Conservation (phyloP, 2,113 vertebrate species). For the Tenrec ecaudatus region DNA sequence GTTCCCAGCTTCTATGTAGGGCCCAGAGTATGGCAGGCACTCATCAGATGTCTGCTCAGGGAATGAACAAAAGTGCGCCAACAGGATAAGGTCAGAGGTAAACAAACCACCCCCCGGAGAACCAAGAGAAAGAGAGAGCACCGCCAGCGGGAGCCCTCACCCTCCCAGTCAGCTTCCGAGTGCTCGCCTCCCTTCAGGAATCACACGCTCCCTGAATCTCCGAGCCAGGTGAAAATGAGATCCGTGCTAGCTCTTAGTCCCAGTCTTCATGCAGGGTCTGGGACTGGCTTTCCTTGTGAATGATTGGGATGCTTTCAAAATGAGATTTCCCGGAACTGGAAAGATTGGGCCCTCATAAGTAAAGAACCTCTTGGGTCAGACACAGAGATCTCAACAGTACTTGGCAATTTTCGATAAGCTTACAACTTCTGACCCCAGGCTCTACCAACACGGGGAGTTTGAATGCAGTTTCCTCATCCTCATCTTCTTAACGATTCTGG, state of each 20-base stretch:
- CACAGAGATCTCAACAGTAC: background rate
- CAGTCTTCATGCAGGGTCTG: too few species aligned
- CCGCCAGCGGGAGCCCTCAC: background rate
- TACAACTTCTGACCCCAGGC: too few species aligned
- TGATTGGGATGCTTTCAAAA: background rate
- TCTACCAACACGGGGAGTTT: too few species aligned
- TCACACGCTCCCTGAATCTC: background rate
- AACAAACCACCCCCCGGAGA: background rate
- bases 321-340: slow-evolving; percentile 19
- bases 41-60: background rate
- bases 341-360: background rate
- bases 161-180: background rate
- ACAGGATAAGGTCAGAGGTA: background rate
- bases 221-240: background rate
- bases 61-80: background rate
- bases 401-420: slow-evolving; percentile 10
- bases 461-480: background rate
- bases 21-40: background rate
- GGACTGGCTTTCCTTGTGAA: background rate
- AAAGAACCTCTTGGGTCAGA: slow-evolving; percentile 39
- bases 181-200: too few species aligned
- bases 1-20: background rate
- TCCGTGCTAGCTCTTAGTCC: background rate
- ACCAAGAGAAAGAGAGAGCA: background rate
- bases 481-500: background rate